A percentile compares a stretch with the other conserved stretches of the same genome.
These are phyloP conservation scores for Spodoptera frugiperda DNA, from an alignment of 1,140 invertebrate genomes.

Conservation along the genomic window DNA sequence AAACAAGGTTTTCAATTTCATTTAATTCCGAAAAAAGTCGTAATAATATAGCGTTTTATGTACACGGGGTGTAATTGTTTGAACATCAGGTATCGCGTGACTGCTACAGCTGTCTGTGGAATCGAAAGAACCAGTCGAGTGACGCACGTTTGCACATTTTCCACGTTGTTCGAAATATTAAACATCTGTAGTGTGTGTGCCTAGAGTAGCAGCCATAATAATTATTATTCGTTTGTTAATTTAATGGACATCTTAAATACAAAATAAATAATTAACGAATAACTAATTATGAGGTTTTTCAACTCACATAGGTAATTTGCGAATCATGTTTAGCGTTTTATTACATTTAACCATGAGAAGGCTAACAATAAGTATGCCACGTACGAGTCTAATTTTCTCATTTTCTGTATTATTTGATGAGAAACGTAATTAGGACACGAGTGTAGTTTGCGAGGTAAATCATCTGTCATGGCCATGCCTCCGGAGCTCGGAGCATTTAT, in stretches of 20 bases:
- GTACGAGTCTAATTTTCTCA: conserved; percentile 2
- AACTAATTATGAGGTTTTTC: conserved; percentile 11
- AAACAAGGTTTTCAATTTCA: too few relatives aligned
- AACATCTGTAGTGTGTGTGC: too few relatives aligned
- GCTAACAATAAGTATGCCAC: background rate
- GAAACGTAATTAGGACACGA: conserved; percentile 20
- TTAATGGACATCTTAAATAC: background rate
- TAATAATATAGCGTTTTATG: background rate
- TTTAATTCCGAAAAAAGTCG: too few relatives aligned
- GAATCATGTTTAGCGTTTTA: conserved; percentile 13
- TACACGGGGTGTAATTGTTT: conserved; percentile 3
- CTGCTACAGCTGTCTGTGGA: background rate
- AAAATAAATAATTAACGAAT: too few relatives aligned
- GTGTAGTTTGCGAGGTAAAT: conserved; percentile 16
- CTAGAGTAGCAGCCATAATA: background rate
- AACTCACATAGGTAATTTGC: conserved; percentile 12
- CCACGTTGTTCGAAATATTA: conserved; percentile 8
- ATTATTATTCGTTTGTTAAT: background rate
- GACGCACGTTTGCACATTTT: conserved; percentile 1
- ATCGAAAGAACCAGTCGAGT: background rate
- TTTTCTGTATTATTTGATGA: conserved; percentile 10
- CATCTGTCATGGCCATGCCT: conserved; percentile 27
- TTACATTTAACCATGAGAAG: conserved; percentile 26
- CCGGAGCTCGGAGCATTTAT: conserved; percentile 18
- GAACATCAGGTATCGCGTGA: background rate